Evolutionary conservation across 1,140 invertebrate species (phyloP).

Genomic region (Solen grandis): DNA sequence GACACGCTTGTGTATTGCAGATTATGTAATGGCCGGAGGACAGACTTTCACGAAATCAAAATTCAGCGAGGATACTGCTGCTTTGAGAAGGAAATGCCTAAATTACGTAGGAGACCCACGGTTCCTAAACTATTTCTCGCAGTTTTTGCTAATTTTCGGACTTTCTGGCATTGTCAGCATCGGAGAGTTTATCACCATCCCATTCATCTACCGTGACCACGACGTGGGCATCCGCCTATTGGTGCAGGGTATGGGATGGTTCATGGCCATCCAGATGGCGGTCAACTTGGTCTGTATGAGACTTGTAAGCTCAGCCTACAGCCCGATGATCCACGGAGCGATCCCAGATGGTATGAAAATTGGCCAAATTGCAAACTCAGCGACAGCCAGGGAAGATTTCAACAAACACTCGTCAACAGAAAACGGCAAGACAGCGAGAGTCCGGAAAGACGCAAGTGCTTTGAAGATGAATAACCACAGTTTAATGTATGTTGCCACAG

Average conservation of each 20-base stretch:
- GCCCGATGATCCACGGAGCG: constrained; percentile 43
- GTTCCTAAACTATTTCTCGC: constrained; percentile 24
- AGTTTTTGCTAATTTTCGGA: constrained; percentile 3
- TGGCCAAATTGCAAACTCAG: constrained; percentile 21
- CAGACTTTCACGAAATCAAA: no score
- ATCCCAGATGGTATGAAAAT: neutral
- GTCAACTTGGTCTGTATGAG: constrained; percentile 66
- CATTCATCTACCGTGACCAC: constrained; percentile 2
- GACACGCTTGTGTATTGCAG: no score
- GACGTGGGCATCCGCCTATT: neutral
- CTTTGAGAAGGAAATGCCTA: no score
- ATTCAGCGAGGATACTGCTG: no score
- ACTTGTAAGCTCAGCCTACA: constrained; percentile 59
- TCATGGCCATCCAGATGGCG: constrained; percentile 60
- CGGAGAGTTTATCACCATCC: constrained; percentile 16
- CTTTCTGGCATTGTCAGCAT: neutral
- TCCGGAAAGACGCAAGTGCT: constrained; percentile 1
- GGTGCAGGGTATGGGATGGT: constrained; percentile 26
- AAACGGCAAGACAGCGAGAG: no score
- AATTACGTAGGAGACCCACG: no score
- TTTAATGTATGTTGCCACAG: constrained; percentile 49
- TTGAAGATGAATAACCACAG: constrained; percentile 23
- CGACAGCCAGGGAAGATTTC: no score
- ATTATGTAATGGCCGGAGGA: no score
- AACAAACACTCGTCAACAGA: no score